Conservation (phyloP, 1,140 invertebrate species). For the Idris sp. region DNA sequence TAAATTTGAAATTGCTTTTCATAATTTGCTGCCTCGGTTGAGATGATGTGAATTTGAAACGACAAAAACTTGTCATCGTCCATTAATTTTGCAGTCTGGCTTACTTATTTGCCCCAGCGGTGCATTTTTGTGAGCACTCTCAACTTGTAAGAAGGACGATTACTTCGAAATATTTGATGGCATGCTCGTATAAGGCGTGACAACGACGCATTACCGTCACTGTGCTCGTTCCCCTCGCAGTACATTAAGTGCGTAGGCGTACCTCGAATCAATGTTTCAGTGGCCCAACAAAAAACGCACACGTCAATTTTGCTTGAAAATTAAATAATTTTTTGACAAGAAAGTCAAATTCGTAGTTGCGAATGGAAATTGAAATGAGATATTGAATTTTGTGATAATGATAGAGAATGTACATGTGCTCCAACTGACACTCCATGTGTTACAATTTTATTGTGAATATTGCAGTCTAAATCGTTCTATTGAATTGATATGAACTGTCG, state of each 20-base stretch:
- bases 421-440: constrained; percentile 2
- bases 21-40: constrained; percentile 1
- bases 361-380: constrained; percentile 1
- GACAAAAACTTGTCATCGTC: constrained; percentile 22
- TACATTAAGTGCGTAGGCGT: constrained; percentile 56
- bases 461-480: constrained; percentile 1
- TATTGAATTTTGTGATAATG: constrained; percentile 33
- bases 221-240: constrained; percentile 47
- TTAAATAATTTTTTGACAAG: constrained; percentile 32
- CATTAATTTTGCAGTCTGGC: constrained; percentile 53
- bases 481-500: neutral
- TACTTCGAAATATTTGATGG: constrained; percentile 67
- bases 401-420: neutral
- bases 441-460: neutral
- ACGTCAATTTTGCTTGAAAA: constrained; percentile 37
- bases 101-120: constrained; percentile 50
- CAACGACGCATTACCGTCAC: constrained; percentile 60
- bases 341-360: constrained; percentile 1
- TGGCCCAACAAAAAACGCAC: constrained; percentile 48
- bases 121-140: constrained; percentile 52
- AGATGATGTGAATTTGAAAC: neutral
- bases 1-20: neutral
- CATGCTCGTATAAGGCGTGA: constrained; percentile 48
- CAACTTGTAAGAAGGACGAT: constrained; percentile 52
- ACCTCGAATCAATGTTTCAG: constrained; percentile 69